Evolutionary conservation across 2,888 invertebrate species (phyloP).

Genomic region (Magallana nippona): DNA sequence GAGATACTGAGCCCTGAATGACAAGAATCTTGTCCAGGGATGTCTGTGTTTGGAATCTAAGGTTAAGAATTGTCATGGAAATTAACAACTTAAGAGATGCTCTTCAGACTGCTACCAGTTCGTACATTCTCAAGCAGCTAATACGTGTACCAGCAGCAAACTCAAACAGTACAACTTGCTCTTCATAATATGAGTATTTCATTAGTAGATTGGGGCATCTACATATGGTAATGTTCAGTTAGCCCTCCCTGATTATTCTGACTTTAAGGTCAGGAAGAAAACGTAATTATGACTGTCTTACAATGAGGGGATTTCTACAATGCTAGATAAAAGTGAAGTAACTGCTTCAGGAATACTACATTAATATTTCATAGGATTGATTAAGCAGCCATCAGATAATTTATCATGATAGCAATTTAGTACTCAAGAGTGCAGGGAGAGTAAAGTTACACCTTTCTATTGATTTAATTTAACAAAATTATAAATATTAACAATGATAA

Average conservation of each 20-base stretch:
- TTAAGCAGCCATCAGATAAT: conserved; percentile 9
- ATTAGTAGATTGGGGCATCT: too few species aligned
- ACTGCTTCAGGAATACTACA: neutral
- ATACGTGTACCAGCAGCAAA: too few species aligned
- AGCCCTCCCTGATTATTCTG: too few species aligned
- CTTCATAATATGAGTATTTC: too few species aligned
- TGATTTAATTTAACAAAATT: too few species aligned
- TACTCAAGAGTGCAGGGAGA: too few species aligned
- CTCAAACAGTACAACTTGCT: too few species aligned
- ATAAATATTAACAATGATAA: too few species aligned
- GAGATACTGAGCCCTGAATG: neutral
- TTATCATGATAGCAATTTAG: neutral
- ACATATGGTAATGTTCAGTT: too few species aligned
- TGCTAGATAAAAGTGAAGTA: conserved; percentile 2
- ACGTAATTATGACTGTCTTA: conserved; percentile 1
- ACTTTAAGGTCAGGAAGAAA: neutral
- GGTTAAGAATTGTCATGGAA: neutral
- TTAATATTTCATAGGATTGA: conserved; percentile 6
- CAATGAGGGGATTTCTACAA: neutral
- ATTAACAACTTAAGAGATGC: neutral
- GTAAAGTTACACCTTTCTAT: too few species aligned
- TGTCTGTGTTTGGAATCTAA: neutral
- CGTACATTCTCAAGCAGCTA: too few species aligned
- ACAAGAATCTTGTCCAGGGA: conserved; percentile 1
- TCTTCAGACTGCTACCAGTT: neutral